phyloP scores from a whole-genome alignment of 2,113 vertebrate species.

The Axis porcinus region DNA sequence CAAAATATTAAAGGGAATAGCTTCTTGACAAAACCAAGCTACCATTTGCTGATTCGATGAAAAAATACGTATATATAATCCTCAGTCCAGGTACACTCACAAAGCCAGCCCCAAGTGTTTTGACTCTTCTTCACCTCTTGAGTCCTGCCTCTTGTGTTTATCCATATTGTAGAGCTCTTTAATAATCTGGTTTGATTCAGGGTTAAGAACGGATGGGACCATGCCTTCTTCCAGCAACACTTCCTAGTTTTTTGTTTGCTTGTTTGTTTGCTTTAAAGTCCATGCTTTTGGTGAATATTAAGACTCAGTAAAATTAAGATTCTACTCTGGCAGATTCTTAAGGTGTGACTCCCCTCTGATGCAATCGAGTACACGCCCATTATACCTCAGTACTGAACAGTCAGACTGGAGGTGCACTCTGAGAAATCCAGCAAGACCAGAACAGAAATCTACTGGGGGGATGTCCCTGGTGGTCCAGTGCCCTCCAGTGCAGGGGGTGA shows the following conservation, averaged over 20 bases:
- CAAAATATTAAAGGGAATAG: neutral
- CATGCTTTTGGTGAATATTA: slow-evolving; percentile 18
- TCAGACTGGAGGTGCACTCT: neutral
- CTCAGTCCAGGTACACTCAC: neutral
- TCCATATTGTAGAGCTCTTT: neutral
- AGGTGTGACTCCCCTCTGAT: neutral
- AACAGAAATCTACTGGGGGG: neutral
- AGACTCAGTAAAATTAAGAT: neutral
- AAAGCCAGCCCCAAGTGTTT: neutral
- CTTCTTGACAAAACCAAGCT: neutral
- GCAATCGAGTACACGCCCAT: neutral
- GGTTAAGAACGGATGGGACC: neutral
- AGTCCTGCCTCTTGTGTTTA: neutral
- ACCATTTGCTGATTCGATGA: neutral
- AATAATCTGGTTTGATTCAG: neutral
- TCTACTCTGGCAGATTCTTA: neutral
- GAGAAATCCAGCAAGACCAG: neutral
- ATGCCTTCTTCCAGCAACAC: neutral
- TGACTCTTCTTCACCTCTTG: neutral
- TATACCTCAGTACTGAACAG: neutral
- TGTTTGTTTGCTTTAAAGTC: neutral
- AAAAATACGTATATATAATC: neutral
- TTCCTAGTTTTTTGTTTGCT: neutral
- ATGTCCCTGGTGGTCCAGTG: neutral
- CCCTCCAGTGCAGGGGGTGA: neutral